Base-by-base conservation (phyloP, 2,888 invertebrate species). In the Habroteleia sp. region DNA sequence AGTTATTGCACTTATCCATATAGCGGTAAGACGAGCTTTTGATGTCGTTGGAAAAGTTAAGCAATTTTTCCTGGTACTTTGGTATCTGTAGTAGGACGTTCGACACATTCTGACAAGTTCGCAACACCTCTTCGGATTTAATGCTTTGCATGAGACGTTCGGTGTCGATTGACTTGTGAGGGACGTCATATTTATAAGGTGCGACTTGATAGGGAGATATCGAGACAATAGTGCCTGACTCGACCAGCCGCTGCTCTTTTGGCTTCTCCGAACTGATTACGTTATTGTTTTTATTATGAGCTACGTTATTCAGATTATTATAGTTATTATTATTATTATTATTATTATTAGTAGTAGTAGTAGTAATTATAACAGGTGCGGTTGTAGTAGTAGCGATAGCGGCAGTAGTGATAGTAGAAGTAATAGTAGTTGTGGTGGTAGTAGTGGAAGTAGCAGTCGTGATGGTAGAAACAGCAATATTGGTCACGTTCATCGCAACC, bases 51-150 rank as follows among this genome's bases (percentile, higher is more conserved):
- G 86, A 85, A 76, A 86, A 87, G 76, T 86, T 85, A 37, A 87
- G 71, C 27, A 87, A 79, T 54, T 87, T 86, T 76, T 87, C 87
- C 65, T 87, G 87, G 48, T 86, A 87, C 77, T 87, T 87, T 13
- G 87, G 87, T 77, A 87, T 87, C 76, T 87, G 87, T 23, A 87
- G 74, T 1, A 87, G 81, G 68, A 87, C 85, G 68, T 87, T 87
- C 1, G 87, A 87, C 0, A 86, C 87, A 63, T 87, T 87, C 71
- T 87, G 87, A 75, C 87, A 87, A 11, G 87, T 87, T 31, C 87
- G 83, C 75, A 87, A 79, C 27, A 87, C 83, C 37, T 86, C 83
- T 63, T 87, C 85, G 17, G 87, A 87, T 63, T 86, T 84, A 39
- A 87, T 87, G 60, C 83, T 86, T 39, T 85, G 85, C 77, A 87